Base-by-base conservation (phyloP, 2,888 invertebrate genomes). In the Drosophila kambysellisi region DNA sequence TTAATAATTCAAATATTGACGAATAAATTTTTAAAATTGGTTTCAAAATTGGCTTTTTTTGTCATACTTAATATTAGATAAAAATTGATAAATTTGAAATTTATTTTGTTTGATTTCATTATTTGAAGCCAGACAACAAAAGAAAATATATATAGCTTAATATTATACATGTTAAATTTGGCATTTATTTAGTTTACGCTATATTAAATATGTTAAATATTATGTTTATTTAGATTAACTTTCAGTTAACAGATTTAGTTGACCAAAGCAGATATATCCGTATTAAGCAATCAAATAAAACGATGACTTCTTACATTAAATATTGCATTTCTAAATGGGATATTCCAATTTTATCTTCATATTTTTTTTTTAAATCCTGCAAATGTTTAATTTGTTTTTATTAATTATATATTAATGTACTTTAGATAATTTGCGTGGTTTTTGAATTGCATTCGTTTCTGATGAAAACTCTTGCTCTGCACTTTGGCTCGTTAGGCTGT, bases 401-500 rank as follows among this genome's bases (percentile, higher is more conserved):
- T 25, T 25, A 25, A 11, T 1, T 43, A 11, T 8, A 0, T 25
- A 29, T 50, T 5, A 29, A 17, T 29, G 5, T 29, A 3, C 2
- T 29, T n/a, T 0, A 52, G 2, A 33, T 7, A 11, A 4, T 12
- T n/a, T n/a, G n/a, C 20, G 3, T 12, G 11, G 3, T 8, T n/a
- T n/a, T 20, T n/a, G 35, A 15, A 52, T 32, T 52, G 12, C 66
- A 52, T 20, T 41, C 30, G n/a, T 33, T 41, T 32, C 58, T 60
- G 53, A 63, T 54, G 4, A 15, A 15, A 66, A 67, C 37, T 70
- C 58, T 62, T 59, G 48, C 25, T n/a, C 17, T 37, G 54, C 58
- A 56, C 35, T 57, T 52, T 12, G n/a, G 68, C 79, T 84, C 81
- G 88, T 88, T 84, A 88, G 76, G 59, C 67, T 30, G 30, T 64